phyloP scores from a whole-genome alignment of 2,797 vertebrate species.

The Melanitta fusca region DNA sequence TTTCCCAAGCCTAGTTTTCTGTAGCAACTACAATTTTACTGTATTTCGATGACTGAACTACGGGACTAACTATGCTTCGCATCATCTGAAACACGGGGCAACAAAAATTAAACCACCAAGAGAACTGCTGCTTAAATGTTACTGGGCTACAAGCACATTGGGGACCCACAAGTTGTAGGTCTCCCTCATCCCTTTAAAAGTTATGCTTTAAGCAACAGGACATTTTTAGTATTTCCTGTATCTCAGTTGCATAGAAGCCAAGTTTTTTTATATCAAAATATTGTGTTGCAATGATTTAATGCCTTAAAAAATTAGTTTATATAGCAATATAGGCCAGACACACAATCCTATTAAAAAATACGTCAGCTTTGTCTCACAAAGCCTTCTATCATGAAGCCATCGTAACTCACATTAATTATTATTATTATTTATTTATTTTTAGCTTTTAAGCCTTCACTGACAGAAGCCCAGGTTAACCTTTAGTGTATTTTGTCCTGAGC shows the following conservation, averaged over 20 bases:
- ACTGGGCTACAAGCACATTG: not conserved
- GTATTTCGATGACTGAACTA: not conserved
- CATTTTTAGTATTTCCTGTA: not conserved
- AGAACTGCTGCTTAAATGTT: not conserved
- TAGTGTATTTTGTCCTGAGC: constrained; percentile 13
- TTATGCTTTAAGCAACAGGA: not conserved
- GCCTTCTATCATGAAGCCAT: not conserved
- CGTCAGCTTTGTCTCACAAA: constrained; percentile 34
- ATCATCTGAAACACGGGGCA: not conserved
- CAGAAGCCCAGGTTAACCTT: constrained; percentile 32
- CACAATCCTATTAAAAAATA: not conserved
- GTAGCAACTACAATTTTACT: not conserved
- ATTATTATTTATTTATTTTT: not conserved
- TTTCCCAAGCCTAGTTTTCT: not conserved
- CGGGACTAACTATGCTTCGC: not conserved
- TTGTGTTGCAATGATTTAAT: not conserved
- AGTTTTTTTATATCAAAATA: constrained; percentile 30
- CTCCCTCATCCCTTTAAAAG: not conserved
- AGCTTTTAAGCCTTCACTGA: constrained; percentile 51
- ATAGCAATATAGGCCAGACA: constrained; percentile 17
- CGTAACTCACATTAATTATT: not conserved
- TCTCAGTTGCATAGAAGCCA: not conserved
- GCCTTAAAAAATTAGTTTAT: constrained; percentile 8
- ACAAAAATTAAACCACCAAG: not conserved
- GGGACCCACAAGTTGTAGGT: not conserved